Evolutionary conservation across 2,113 vertebrate genomes (phyloP).

Genomic region (Coreoperca whiteheadi): DNA sequence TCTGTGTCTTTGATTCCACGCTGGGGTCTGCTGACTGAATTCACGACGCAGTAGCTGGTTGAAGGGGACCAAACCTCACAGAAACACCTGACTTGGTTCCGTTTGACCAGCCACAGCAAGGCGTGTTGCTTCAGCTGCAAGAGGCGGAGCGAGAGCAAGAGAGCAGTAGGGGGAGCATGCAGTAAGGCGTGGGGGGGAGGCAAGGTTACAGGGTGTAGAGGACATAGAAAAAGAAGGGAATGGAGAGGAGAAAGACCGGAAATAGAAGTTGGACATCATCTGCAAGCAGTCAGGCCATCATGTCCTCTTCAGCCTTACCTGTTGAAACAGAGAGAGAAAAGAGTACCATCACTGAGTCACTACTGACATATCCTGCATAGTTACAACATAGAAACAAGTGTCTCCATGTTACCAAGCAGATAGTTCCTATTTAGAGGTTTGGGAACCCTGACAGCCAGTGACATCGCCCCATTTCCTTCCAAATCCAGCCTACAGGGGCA

Average conservation of each 20-base stretch:
- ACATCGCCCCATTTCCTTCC: slow-evolving; percentile 59
- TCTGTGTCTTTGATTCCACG: slow-evolving; percentile 55
- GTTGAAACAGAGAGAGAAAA: slow-evolving; percentile 53
- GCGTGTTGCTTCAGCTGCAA: slow-evolving; percentile 82
- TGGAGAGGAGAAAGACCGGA: background rate
- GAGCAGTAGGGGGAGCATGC: background rate
- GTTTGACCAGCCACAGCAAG: slow-evolving; percentile 99
- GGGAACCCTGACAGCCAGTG: slow-evolving; percentile 54
- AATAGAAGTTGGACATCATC: slow-evolving; percentile 21
- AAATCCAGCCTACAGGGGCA: slow-evolving; percentile 51
- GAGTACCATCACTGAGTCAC: background rate
- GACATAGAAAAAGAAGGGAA: slow-evolving; percentile 15
- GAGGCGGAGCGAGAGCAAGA: slow-evolving; percentile 48
- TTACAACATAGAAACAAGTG: slow-evolving; percentile 14
- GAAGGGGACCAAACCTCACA: slow-evolving; percentile 99
- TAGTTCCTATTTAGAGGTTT: slow-evolving; percentile 61
- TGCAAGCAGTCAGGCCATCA: background rate
- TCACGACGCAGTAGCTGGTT: slow-evolving; percentile 98
- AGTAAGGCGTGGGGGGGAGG: background rate
- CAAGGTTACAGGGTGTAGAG: slow-evolving; percentile 3
- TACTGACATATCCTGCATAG: background rate
- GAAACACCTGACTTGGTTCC: slow-evolving; percentile 99
- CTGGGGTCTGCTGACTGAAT: slow-evolving; percentile 79
- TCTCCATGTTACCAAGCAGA: slow-evolving; percentile 59
- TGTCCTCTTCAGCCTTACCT: slow-evolving; percentile 70